Evolutionary conservation across 2,888 invertebrate species (phyloP).

Genomic region (Ceraclea dissimilis): DNA sequence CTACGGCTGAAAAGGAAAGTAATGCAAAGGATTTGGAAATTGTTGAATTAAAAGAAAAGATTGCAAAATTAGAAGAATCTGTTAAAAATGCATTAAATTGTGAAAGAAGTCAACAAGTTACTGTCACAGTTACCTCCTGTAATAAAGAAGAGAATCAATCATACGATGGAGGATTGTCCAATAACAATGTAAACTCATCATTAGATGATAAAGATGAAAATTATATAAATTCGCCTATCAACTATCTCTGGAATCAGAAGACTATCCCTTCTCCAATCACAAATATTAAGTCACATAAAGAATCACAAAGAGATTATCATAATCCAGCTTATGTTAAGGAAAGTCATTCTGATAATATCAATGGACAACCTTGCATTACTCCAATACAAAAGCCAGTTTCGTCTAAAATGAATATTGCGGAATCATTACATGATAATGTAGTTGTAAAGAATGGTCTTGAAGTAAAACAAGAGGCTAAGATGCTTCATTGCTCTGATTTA

Average conservation of each 20-base stretch:
- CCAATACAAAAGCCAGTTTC: slow-evolving; percentile 20
- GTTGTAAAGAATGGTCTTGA: slow-evolving; percentile 5
- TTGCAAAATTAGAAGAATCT: slow-evolving; percentile 30
- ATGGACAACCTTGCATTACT: slow-evolving; percentile 5
- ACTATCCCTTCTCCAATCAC: slow-evolving; percentile 31
- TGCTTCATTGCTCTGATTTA: slow-evolving; percentile 27
- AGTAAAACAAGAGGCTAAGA: slow-evolving; percentile 19
- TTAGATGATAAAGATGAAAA: slow-evolving; percentile 7
- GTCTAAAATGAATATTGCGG: slow-evolving; percentile 8
- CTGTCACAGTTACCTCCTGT: not conserved
- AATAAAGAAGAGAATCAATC: slow-evolving; percentile 25
- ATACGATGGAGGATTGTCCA: not conserved
- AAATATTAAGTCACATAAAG: slow-evolving; percentile 25
- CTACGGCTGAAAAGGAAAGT: slow-evolving; percentile 44
- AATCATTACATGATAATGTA: not conserved
- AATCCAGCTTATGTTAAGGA: slow-evolving; percentile 29
- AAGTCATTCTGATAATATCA: slow-evolving; percentile 13
- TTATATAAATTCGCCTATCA: slow-evolving; percentile 39
- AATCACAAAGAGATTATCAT: slow-evolving; percentile 31
- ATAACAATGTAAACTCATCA: slow-evolving; percentile 5
- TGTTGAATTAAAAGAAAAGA: slow-evolving; percentile 41
- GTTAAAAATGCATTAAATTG: slow-evolving; percentile 20
- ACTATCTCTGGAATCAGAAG: slow-evolving; percentile 42
- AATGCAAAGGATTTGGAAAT: slow-evolving; percentile 52
- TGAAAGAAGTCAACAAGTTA: not conserved